A percentile compares a stretch with the other conserved stretches of the same genome.
Conservation (phyloP, 2,888 invertebrate genomes). For the Parnassius mnemosyne region DNA sequence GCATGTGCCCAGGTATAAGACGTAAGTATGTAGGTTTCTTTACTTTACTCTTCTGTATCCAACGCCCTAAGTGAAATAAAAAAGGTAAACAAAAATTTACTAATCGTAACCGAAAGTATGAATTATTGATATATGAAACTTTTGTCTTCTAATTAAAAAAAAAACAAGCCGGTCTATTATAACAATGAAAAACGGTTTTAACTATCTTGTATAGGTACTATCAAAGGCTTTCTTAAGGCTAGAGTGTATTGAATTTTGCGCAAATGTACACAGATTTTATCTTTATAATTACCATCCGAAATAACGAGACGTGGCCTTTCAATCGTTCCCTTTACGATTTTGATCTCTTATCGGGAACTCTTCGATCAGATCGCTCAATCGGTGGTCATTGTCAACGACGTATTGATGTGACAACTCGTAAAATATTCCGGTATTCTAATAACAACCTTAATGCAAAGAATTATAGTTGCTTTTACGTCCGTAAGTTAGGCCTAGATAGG, state of each 20-base stretch:
- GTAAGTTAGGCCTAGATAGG: constrained; percentile 6
- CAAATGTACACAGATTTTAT: constrained; percentile 17
- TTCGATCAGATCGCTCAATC: constrained; percentile 63
- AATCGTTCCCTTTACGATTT: constrained; percentile 50
- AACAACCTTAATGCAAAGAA: constrained; percentile 5
- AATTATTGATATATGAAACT: no score
- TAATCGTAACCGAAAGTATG: no score
- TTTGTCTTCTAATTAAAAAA: no score
- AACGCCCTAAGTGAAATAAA: no score
- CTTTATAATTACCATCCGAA: constrained; percentile 50
- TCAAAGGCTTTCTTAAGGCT: no score
- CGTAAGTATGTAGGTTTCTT: no score
- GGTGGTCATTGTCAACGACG: constrained; percentile 57
- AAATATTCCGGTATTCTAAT: neutral
- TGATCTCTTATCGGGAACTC: constrained; percentile 54
- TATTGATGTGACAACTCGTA: constrained; percentile 50
- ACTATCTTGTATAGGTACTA: no score
- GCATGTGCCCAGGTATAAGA: no score
- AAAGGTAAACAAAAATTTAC: no score
- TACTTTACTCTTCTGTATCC: no score
- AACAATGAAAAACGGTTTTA: no score
- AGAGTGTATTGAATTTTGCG: neutral
- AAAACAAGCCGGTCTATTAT: no score
- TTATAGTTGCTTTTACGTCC: constrained; percentile 12
- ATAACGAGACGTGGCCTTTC: constrained; percentile 54